Evolutionary conservation across 2,113 vertebrate species (phyloP).

Genomic region (Bubo blakistoni): DNA sequence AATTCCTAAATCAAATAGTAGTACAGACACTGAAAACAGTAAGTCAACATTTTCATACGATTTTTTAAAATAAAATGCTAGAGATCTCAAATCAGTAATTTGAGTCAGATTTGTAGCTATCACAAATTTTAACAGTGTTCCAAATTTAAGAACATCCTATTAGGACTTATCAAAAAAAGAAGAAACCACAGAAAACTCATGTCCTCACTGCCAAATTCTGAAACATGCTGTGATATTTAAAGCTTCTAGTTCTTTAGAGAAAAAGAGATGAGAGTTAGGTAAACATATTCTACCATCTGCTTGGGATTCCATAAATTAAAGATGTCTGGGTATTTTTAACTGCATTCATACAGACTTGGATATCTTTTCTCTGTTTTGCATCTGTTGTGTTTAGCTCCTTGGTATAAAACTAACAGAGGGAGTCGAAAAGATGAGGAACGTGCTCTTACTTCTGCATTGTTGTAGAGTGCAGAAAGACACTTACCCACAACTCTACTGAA

Average conservation of each 20-base stretch:
- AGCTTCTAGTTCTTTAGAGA: constrained; percentile 46
- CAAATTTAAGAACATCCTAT: background rate
- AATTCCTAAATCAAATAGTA: background rate
- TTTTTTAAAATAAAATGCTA: background rate
- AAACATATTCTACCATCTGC: constrained; percentile 64
- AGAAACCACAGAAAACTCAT: background rate
- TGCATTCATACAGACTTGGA: constrained; percentile 17
- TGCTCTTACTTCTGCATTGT: background rate
- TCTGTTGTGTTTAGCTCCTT: constrained; percentile 20
- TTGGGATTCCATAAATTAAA: constrained; percentile 71
- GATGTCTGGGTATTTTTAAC: constrained; percentile 64
- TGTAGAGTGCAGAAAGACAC: background rate
- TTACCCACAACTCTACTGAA: background rate
- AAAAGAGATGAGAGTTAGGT: constrained; percentile 38
- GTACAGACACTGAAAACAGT: background rate
- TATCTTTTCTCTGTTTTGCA: constrained; percentile 50
- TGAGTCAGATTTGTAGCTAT: background rate
- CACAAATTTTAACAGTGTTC: background rate
- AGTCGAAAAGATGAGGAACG: background rate
- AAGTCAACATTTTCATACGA: background rate
- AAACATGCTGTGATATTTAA: constrained; percentile 47
- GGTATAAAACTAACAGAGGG: background rate
- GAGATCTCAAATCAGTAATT: background rate
- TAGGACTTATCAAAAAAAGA: background rate
- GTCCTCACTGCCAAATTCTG: background rate